Evolutionary conservation across 2,113 vertebrate genomes (phyloP).

Genomic region (Oncorhynchus keta): DNA sequence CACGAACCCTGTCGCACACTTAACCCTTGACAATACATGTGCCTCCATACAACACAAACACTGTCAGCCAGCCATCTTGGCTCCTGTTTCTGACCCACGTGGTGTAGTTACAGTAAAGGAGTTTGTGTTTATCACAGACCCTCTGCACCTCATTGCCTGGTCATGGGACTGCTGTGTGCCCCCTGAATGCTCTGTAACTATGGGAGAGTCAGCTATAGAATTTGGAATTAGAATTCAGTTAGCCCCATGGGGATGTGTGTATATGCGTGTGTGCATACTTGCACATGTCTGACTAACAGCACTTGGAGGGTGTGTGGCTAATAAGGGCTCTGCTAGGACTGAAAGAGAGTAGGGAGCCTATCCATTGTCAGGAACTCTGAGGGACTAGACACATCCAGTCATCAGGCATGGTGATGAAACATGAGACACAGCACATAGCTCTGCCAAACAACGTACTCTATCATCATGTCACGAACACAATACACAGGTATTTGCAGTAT

Average conservation of each 20-base stretch:
- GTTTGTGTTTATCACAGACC: slow-evolving; percentile 6
- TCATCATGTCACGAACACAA: too few species aligned
- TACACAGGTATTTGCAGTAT: too few species aligned
- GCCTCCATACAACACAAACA: neutral
- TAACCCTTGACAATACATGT: neutral
- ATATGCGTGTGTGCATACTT: neutral
- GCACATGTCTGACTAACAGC: too few species aligned
- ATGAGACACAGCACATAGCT: neutral
- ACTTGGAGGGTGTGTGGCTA: too few species aligned
- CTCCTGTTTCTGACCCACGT: too few species aligned
- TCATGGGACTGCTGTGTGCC: slow-evolving; percentile 28
- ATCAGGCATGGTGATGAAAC: neutral
- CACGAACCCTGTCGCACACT: neutral
- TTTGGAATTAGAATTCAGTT: too few species aligned
- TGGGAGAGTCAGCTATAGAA: neutral
- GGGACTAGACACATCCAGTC: neutral
- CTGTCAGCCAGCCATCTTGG: neutral
- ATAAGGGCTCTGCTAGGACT: neutral
- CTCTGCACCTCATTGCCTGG: slow-evolving; percentile 32
- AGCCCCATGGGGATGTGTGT: neutral
- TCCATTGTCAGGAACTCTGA: neutral
- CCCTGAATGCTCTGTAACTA: neutral
- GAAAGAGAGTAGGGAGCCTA: neutral
- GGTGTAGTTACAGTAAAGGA: too few species aligned
- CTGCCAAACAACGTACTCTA: too few species aligned